Evolutionary conservation across 2,888 invertebrate genomes (phyloP).

Genomic region (Tiphia femorata): DNA sequence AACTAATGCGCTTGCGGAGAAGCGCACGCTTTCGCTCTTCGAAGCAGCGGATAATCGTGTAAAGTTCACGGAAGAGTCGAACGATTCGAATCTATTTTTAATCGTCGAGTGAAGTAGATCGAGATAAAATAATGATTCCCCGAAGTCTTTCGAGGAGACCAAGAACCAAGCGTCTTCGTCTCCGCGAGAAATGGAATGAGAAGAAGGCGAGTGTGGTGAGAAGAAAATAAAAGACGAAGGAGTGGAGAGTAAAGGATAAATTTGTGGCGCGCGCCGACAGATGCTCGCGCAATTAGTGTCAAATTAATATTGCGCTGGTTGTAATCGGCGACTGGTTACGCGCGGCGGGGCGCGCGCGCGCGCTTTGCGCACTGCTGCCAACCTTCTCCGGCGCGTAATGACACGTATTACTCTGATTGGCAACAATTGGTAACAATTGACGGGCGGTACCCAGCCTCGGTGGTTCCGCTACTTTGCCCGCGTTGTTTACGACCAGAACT

Average conservation of each 20-base stretch:
- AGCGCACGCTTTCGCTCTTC: too few species aligned
- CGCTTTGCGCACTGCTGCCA: constrained; percentile 45
- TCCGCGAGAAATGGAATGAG: too few species aligned
- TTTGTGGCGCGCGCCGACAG: constrained; percentile 20
- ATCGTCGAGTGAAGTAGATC: too few species aligned
- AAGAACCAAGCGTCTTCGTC: too few species aligned
- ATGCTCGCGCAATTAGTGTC: constrained; percentile 47
- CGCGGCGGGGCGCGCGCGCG: constrained; percentile 30
- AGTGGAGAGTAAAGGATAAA: not conserved
- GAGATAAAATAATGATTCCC: too few species aligned
- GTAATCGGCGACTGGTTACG: constrained; percentile 41
- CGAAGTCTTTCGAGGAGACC: too few species aligned
- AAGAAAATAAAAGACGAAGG: too few species aligned
- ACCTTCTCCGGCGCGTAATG: constrained; percentile 49
- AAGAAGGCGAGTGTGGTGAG: too few species aligned
- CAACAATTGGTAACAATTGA: constrained; percentile 68
- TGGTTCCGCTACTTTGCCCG: constrained; percentile 65
- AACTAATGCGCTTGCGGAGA: too few species aligned
- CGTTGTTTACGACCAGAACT: constrained; percentile 64
- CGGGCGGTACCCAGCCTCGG: constrained; percentile 61
- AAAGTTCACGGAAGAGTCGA: too few species aligned
- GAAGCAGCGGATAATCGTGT: too few species aligned
- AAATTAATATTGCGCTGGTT: constrained; percentile 52
- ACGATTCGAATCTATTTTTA: too few species aligned
- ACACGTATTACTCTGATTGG: constrained; percentile 66